These are phyloP conservation scores for Cephus pulcher DNA, from an alignment of 2,888 invertebrate species.

Conservation along the genomic window DNA sequence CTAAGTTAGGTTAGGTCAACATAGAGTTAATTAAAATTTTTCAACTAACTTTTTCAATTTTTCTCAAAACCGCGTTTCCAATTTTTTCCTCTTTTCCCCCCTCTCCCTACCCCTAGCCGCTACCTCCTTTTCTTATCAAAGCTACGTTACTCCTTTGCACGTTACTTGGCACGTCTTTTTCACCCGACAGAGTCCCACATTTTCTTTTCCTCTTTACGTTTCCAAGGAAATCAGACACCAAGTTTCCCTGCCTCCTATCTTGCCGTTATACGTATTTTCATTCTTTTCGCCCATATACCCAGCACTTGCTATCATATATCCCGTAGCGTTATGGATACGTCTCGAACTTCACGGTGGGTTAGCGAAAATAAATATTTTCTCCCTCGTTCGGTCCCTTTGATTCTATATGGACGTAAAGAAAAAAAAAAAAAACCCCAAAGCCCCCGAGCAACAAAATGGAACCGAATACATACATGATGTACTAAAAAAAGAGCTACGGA, in stretches of 20 bases:
- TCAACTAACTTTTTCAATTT: neutral
- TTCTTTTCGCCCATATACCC: neutral
- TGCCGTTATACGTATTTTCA: neutral
- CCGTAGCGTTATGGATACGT: neutral
- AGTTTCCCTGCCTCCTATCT: neutral
- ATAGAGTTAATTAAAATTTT: too few species aligned
- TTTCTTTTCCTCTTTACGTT: neutral
- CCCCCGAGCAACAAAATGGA: neutral
- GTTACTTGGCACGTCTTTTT: neutral
- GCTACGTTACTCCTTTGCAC: neutral
- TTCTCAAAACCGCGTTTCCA: too few species aligned
- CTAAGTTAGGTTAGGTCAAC: too few species aligned
- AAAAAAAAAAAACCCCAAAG: constrained; percentile 2
- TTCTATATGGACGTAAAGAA: neutral
- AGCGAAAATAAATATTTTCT: neutral
- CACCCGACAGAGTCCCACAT: neutral
- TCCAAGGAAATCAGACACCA: neutral
- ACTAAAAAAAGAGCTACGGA: neutral
- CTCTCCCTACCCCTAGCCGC: neutral
- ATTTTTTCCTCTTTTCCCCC: too few species aligned
- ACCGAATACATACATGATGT: neutral
- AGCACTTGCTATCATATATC: neutral
- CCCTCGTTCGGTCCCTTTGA: neutral
- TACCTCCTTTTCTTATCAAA: neutral
- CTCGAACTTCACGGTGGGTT: neutral